Evolutionary conservation across 2,797 vertebrate genomes (phyloP).

Genomic region (Rhincodon typus): DNA sequence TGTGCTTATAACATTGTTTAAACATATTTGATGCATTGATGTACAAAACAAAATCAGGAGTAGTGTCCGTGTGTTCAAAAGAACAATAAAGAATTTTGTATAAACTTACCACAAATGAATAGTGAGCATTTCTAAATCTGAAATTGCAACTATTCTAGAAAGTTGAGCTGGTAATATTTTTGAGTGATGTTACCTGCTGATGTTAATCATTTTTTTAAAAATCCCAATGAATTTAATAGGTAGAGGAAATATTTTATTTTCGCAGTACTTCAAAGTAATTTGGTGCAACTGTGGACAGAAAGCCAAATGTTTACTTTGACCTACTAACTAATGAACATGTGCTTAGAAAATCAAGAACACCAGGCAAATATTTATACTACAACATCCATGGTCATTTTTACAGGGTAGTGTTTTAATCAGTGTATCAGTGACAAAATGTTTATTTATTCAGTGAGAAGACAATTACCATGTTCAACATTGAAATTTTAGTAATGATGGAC

Average conservation of each 20-base stretch:
- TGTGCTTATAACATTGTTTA: background rate
- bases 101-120: no score
- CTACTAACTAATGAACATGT: background rate
- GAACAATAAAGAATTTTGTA: slow-evolving; percentile 33
- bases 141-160: background rate
- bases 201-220: background rate
- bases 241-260: background rate
- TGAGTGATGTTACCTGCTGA: background rate
- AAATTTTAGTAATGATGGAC: background rate
- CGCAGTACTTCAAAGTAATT: background rate
- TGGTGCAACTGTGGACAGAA: background rate
- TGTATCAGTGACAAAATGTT: background rate
- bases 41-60: slow-evolving; percentile 27
- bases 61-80: slow-evolving; percentile 7
- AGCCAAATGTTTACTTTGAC: background rate
- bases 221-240: background rate
- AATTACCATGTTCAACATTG: background rate
- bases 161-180: background rate
- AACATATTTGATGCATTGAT: background rate
- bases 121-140: background rate
- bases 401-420: background rate
- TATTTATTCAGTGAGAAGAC: background rate
- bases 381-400: background rate
- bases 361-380: background rate
- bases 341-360: no score